These are phyloP conservation scores for Umimayanthus chanpuru DNA, from an alignment of 92 coral and sea anemone genomes.

Conservation along the genomic window DNA sequence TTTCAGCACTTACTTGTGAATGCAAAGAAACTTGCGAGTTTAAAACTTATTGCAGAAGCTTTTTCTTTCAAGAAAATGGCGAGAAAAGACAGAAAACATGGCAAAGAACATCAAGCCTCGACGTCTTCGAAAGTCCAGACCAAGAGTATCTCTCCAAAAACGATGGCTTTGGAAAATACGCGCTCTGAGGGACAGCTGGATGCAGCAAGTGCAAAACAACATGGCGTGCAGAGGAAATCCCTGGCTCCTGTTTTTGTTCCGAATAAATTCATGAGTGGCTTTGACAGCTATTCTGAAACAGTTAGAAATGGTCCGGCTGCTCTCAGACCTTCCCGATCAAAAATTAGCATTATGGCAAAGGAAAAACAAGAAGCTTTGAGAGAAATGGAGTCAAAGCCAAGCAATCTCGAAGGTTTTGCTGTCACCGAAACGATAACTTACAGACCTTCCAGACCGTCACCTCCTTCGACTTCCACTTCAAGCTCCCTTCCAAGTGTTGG, in stretches of 20 bases:
- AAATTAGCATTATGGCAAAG: conserved; percentile 7
- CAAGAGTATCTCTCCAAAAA: background rate
- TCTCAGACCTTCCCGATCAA: conserved; percentile 49
- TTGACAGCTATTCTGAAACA: conserved; percentile 53
- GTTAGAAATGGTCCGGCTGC: conserved; percentile 43
- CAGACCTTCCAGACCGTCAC: conserved; percentile 37
- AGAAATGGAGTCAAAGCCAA: conserved; percentile 30
- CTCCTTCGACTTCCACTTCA: conserved; percentile 12
- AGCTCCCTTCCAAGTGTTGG: conserved; percentile 36
- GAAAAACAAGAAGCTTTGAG: conserved; percentile 27
- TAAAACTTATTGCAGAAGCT: background rate
- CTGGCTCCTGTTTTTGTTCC: conserved; percentile 87
- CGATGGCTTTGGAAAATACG: background rate
- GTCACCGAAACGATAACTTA: conserved; percentile 1
- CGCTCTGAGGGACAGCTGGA: conserved; percentile 20
- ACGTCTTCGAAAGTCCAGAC: background rate
- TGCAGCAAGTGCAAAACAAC: conserved; percentile 5
- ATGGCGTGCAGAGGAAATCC: conserved; percentile 28
- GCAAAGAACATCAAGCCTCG: background rate
- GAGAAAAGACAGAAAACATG: no score
- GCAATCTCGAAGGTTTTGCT: conserved; percentile 34
- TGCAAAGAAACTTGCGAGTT: background rate
- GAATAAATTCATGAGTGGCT: conserved; percentile 67
- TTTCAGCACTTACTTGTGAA: background rate
- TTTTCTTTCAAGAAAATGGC: background rate